These are phyloP conservation scores for Dufourea novaeangliae DNA, from an alignment of 1,140 invertebrate genomes.

Conservation along the genomic window DNA sequence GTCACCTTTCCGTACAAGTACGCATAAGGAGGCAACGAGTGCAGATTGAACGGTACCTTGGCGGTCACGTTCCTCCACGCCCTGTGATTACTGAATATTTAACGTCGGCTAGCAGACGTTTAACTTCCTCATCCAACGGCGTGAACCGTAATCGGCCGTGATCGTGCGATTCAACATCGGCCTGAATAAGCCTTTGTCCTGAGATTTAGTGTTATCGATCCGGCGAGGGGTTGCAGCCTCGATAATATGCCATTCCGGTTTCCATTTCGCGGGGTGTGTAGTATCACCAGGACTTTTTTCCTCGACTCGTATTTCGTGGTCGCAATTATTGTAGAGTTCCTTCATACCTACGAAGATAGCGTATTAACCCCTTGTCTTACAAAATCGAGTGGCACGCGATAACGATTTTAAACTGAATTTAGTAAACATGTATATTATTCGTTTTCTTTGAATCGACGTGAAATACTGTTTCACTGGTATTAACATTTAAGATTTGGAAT, in stretches of 20 bases:
- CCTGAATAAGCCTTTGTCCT: conserved; percentile 48
- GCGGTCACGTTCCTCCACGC: conserved; percentile 42
- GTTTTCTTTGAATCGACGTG: too few species aligned
- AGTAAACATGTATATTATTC: too few species aligned
- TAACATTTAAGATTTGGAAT: too few species aligned
- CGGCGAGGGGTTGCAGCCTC: conserved; percentile 10
- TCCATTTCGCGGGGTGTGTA: conserved; percentile 1
- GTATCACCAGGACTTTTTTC: not conserved
- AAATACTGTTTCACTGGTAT: too few species aligned
- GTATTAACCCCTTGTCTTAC: too few species aligned
- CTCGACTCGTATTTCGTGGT: not conserved
- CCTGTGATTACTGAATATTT: conserved; percentile 55
- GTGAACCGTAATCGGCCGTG: conserved; percentile 41
- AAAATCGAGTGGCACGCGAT: too few species aligned
- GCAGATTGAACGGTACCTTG: conserved; percentile 35
- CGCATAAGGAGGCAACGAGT: conserved; percentile 6
- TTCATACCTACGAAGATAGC: too few species aligned
- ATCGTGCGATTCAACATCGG: conserved; percentile 42
- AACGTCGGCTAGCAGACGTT: conserved; percentile 30
- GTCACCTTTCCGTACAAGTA: not conserved
- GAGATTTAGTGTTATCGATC: conserved; percentile 53
- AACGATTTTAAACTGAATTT: too few species aligned
- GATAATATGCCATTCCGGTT: conserved; percentile 23
- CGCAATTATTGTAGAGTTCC: too few species aligned
- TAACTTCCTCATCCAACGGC: conserved; percentile 36